Conservation (phyloP, 2,888 invertebrate species). For the Choreutis nemorana region DNA sequence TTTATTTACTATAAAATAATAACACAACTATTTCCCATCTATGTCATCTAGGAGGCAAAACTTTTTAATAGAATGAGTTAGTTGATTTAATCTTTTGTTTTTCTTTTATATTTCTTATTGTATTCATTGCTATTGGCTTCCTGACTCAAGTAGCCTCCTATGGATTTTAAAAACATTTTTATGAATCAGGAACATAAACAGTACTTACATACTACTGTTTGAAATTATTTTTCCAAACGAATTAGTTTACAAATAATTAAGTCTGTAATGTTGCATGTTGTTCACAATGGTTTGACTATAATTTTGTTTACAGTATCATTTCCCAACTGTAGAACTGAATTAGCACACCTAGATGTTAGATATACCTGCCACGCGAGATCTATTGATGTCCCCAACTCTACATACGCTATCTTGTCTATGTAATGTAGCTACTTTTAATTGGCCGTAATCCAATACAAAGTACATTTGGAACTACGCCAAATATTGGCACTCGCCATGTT, state of each 20-base stretch:
- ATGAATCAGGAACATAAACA: too few relatives aligned
- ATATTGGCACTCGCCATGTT: slow-evolving; percentile 52
- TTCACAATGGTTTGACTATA: background rate
- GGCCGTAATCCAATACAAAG: slow-evolving; percentile 64
- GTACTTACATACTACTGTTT: slow-evolving; percentile 1
- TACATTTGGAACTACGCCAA: slow-evolving; percentile 53
- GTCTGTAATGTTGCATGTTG: slow-evolving; percentile 2
- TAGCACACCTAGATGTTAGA: slow-evolving; percentile 46
- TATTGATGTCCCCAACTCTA: slow-evolving; percentile 42
- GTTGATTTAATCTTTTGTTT: too few relatives aligned
- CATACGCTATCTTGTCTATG: too few relatives aligned
- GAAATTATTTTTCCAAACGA: slow-evolving; percentile 2
- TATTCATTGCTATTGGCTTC: too few relatives aligned
- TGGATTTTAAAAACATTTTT: too few relatives aligned
- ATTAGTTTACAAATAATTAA: background rate
- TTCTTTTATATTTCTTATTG: too few relatives aligned
- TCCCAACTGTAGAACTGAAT: slow-evolving; percentile 35
- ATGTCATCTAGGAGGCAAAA: too few relatives aligned
- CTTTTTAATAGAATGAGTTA: too few relatives aligned
- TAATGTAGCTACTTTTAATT: slow-evolving; percentile 58
- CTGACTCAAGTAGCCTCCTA: too few relatives aligned
- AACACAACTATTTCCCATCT: too few relatives aligned
- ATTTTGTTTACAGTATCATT: slow-evolving; percentile 23
- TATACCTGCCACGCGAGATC: slow-evolving; percentile 44
- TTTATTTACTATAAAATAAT: too few relatives aligned